These are phyloP conservation scores for Dallia pectoralis DNA, from an alignment of 2,797 vertebrate species.

Conservation along the genomic window DNA sequence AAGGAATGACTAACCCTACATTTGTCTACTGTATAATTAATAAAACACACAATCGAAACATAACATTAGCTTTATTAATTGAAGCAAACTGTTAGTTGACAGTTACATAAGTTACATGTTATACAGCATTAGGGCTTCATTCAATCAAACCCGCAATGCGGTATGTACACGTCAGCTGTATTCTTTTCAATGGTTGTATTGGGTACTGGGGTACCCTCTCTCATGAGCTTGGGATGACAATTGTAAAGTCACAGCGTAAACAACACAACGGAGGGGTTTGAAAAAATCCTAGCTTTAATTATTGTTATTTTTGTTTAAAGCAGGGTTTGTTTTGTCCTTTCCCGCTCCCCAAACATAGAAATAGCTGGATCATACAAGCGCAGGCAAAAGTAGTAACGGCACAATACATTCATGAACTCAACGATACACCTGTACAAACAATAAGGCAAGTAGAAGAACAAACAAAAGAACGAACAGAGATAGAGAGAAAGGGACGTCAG, in stretches of 20 bases:
- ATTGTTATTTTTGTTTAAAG: constrained; percentile 64
- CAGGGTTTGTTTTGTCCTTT: constrained; percentile 40
- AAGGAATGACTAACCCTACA: not conserved
- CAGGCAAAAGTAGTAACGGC: constrained; percentile 99
- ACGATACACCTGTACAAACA: constrained; percentile 83
- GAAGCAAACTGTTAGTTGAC: constrained; percentile 94
- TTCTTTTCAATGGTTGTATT: no score
- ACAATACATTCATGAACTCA: constrained; percentile 93
- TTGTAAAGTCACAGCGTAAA: no score
- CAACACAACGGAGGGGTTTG: no score
- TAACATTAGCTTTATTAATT: constrained; percentile 91
- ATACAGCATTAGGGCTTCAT: constrained; percentile 67
- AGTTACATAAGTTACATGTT: constrained; percentile 97
- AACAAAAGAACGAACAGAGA: constrained; percentile 46
- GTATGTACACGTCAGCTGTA: no score
- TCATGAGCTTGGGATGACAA: no score
- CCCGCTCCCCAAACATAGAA: constrained; percentile 77
- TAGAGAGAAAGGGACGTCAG: constrained; percentile 49
- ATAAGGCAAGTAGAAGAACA: constrained; percentile 78
- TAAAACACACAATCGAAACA: constrained; percentile 54
- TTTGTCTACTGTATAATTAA: constrained; percentile 1
- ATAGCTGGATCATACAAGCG: constrained; percentile 88
- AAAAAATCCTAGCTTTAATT: constrained; percentile 47
- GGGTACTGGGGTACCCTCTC: no score
- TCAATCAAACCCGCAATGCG: no score